phyloP scores from a whole-genome alignment of 2,888 invertebrate species.

The Caenorhabditis sulstoni region DNA sequence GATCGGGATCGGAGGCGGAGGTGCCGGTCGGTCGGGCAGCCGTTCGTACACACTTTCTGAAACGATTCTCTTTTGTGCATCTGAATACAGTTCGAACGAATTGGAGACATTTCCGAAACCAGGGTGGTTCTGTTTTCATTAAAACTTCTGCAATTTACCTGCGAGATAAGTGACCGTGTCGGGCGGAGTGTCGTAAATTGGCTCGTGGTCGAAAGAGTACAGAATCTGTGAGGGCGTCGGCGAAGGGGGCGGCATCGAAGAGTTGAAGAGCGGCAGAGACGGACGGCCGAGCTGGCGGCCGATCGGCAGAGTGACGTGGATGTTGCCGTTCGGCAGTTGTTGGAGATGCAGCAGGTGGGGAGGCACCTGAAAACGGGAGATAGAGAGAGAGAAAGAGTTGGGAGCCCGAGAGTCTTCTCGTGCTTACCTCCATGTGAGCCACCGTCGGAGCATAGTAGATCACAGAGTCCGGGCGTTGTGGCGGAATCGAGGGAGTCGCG shows the following conservation, averaged over 20 bases:
- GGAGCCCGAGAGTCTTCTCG: too few relatives aligned
- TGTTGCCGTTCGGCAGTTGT: slow-evolving; percentile 76
- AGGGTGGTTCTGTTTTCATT: too few relatives aligned
- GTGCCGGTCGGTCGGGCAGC: slow-evolving; percentile 58
- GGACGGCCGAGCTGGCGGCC: slow-evolving; percentile 67
- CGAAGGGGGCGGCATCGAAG: slow-evolving; percentile 58
- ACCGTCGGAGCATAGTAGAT: slow-evolving; percentile 70
- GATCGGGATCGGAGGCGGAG: slow-evolving; percentile 60
- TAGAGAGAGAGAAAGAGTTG: too few relatives aligned
- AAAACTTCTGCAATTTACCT: too few relatives aligned
- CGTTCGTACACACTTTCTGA: slow-evolving; percentile 62
- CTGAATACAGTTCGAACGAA: too few relatives aligned
- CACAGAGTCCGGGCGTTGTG: slow-evolving; percentile 65
- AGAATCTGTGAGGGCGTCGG: slow-evolving; percentile 74
- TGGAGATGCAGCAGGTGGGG: slow-evolving; percentile 74
- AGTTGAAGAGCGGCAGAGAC: slow-evolving; percentile 63
- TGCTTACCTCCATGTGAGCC: slow-evolving; percentile 68
- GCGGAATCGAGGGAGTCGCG: slow-evolving; percentile 67
- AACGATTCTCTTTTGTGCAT: too few relatives aligned
- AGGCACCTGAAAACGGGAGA: slow-evolving; percentile 59
- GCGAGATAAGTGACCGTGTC: slow-evolving; percentile 53
- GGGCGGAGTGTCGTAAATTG: slow-evolving; percentile 76
- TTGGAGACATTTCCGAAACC: not conserved
- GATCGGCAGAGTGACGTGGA: slow-evolving; percentile 74
- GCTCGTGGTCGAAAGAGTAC: slow-evolving; percentile 77